phyloP scores from a whole-genome alignment of 2,888 invertebrate species.

The Aethes cnicana region DNA sequence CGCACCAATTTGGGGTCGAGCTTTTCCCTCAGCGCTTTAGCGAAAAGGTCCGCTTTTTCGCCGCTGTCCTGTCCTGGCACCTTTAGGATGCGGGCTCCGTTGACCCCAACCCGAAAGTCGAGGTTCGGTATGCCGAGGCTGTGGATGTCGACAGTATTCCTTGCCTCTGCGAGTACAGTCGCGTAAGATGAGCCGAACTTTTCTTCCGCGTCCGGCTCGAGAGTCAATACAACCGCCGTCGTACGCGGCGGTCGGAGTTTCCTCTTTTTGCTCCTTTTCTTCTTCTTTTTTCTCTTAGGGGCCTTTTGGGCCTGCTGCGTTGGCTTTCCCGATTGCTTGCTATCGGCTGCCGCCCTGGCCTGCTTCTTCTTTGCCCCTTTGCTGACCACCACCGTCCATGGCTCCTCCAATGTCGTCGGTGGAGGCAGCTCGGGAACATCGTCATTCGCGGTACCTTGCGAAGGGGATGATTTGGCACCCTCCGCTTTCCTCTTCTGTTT shows the following conservation, averaged over 20 bases:
- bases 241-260: slow-evolving; percentile 15
- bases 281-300: too few relatives aligned
- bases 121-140: slow-evolving; percentile 7
- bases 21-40: slow-evolving; percentile 16
- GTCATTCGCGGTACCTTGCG: too few relatives aligned
- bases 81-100: slow-evolving; percentile 30
- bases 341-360: too few relatives aligned
- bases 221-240: slow-evolving; percentile 28
- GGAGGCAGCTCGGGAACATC: too few relatives aligned
- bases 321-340: too few relatives aligned
- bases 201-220: slow-evolving; percentile 26
- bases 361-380: too few relatives aligned
- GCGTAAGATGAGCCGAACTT: slow-evolving; percentile 25
- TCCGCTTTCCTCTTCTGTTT: too few relatives aligned
- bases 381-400: too few relatives aligned
- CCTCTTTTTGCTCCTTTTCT: neutral
- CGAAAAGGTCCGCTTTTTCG: slow-evolving; percentile 27
- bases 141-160: neutral
- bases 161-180: slow-evolving; percentile 12
- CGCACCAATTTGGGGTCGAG: neutral
- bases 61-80: slow-evolving; percentile 18
- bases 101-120: neutral
- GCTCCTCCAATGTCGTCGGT: too few relatives aligned
- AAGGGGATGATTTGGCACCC: too few relatives aligned
- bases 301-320: too few relatives aligned